Evolutionary conservation across 1,140 invertebrate species (phyloP), one percentile per base, ranked within the genome.

Genomic region (Dufourea novaeangliae): DNA sequence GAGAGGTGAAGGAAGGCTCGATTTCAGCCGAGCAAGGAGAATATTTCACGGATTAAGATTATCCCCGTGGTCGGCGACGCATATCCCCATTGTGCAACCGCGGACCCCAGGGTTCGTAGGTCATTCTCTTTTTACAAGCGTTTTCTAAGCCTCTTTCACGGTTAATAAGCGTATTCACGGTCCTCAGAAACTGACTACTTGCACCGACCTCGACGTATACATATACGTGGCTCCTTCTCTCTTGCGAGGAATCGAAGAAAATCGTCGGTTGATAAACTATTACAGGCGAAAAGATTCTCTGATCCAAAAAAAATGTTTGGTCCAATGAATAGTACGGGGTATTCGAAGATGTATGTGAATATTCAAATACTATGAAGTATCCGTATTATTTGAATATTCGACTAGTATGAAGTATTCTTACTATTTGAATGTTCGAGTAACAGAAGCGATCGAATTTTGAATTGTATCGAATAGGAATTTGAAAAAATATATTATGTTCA

Each of bases 1-100:
- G 29, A 5, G 20, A 44, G 32, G 37, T 34, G 29, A 56, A 7
- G 20, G 1, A 37, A 72, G 39, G 54, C 14, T 41, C n/a, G 62
- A 88, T 86, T 83, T 84, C 75, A 83, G 29, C 82, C 77, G 77
- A 39, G 79, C 77, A 61, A 3, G 57, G 79, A 74, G 77, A 79
- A 83, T 88, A 86, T 86, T 88, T 88, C 74, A 88, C 73, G 85
- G 85, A 88, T 90, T 88, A 86, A 87, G 83, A 88, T 88, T 87
- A 88, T 75, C 71, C 34, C 75, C 56, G 76, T 52, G 54, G 59
- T 29, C 27, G 32, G 66, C 52, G 17, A 39, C 22, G 57, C 37
- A 0, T 20, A 61, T 50, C 14, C 39, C 22, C 29, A 69, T 14
- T 32, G 32, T 61, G 56, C 22, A 50, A 29, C 57, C 37, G 25